phyloP scores from a whole-genome alignment of 2,888 invertebrate genomes.

The Dynastes maya region DNA sequence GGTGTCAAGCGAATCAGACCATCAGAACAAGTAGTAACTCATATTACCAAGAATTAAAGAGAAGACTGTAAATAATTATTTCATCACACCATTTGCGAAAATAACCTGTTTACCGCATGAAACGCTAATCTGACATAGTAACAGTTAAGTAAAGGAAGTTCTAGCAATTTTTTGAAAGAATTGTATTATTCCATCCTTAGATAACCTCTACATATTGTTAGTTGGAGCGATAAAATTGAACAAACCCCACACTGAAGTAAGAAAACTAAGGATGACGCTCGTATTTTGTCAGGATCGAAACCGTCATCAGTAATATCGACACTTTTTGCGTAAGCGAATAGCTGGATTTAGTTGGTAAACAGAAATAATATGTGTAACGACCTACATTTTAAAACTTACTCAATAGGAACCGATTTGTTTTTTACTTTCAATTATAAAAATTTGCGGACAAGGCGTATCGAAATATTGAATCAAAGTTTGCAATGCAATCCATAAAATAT shows the following conservation, averaged over 20 bases:
- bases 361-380: not conserved
- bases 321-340: not conserved
- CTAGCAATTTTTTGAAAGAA: not conserved
- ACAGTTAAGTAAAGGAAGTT: not conserved
- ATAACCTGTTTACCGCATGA: not conserved
- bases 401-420: no score
- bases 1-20: no score
- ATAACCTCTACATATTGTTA: slow-evolving; percentile 5
- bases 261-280: not conserved
- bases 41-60: no score
- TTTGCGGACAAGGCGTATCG: no score
- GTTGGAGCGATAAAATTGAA: not conserved
- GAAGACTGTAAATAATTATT: no score
- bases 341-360: not conserved
- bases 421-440: no score
- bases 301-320: not conserved
- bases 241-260: not conserved
- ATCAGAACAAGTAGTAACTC: no score
- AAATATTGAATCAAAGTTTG: not conserved
- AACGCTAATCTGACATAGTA: not conserved
- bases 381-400: not conserved
- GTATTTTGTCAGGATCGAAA: not conserved
- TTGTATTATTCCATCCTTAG: not conserved
- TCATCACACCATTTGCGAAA: no score
- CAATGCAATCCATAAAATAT: not conserved